Evolutionary conservation across 2,113 vertebrate species (phyloP), one percentile per base, ranked within the genome.

Genomic region (Polyodon spathula): DNA sequence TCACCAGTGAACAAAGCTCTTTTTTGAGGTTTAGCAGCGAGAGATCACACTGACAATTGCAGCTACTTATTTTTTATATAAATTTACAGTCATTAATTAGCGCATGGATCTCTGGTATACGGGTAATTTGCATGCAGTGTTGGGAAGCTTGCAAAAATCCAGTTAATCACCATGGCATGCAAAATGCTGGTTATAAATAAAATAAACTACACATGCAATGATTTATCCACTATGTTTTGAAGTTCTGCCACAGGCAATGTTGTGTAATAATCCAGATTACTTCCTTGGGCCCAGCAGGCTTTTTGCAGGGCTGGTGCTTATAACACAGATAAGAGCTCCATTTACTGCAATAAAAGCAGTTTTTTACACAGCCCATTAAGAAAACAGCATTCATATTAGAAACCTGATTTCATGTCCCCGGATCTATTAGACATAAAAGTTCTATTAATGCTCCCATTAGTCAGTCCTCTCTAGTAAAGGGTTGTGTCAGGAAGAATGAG

Each of bases 401-500:
- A 64, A 56, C 48, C 60, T 63, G 62, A 66, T 74, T 73, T 66
- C 63, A 63, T 50, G 62, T 66, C 64, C 54, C 66, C 52, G 40
- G 63, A 66, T 64, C 64, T 72, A 60, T 67, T 66, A 68, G 64
- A 66, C 62, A 58, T 59, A 71, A 63, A 66, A 63, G 62, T 59
- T 63, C 62, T 70, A 69, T 68, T 73, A 70, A 72, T 62, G 60
- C 51, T 56, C 63, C 69, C 73, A 73, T 75, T 71, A 71, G 59
- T 66, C 64, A 65, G 65, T 64, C 63, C 39, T 8, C 40, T 51
- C 8, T 55, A 40, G 40, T 42, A 52, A 44, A 63, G 14, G 39
- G n/a, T 12, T 10, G 52, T 37, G 27, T 40, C 16, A 40, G 6
- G 17, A 40, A 44, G 15, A 46, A 48, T 40, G 37, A 17, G 41